These are phyloP conservation scores for Crocidura indochinensis DNA, from an alignment of 2,797 vertebrate genomes.

Conservation along the genomic window DNA sequence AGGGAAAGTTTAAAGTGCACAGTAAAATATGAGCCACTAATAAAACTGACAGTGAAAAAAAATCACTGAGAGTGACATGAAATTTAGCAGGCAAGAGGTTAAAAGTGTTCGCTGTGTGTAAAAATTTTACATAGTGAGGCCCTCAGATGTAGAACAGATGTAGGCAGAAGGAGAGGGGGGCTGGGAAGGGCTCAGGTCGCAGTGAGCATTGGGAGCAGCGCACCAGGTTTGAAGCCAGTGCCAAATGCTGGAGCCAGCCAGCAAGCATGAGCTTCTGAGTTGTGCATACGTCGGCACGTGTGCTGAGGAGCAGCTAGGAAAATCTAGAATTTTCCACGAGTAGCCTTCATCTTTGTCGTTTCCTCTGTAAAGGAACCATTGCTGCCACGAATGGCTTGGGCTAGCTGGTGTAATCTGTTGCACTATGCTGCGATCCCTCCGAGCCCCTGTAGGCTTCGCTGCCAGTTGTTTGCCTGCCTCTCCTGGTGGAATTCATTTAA, in stretches of 20 bases:
- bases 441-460: conserved; percentile 98
- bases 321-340: conserved; percentile 91
- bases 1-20: conserved; percentile 88
- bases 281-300: neutral
- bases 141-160: conserved; percentile 93
- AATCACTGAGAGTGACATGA: conserved; percentile 87
- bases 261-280: conserved; percentile 54
- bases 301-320: conserved; percentile 62
- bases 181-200: conserved; percentile 90
- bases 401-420: conserved; percentile 91
- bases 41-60: conserved; percentile 89
- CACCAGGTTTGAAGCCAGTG: conserved; percentile 89
- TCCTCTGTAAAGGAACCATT: conserved; percentile 72
- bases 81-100: conserved; percentile 93
- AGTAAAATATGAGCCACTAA: conserved; percentile 90
- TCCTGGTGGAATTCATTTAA: conserved; percentile 99
- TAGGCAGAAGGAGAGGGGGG: conserved; percentile 90
- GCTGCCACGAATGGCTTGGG: conserved; percentile 70
- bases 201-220: conserved; percentile 89
- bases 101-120: conserved; percentile 92
- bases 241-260: conserved; percentile 89
- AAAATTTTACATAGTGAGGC: conserved; percentile 91
- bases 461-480: conserved; percentile 99
- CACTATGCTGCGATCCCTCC: conserved; percentile 94
- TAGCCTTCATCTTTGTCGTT: conserved; percentile 87